Percentiles rank a stretch among this genome's conserved stretches.
These are phyloP conservation scores for Brachymystax lenok DNA, from an alignment of 2,797 vertebrate species.

Conservation along the genomic window DNA sequence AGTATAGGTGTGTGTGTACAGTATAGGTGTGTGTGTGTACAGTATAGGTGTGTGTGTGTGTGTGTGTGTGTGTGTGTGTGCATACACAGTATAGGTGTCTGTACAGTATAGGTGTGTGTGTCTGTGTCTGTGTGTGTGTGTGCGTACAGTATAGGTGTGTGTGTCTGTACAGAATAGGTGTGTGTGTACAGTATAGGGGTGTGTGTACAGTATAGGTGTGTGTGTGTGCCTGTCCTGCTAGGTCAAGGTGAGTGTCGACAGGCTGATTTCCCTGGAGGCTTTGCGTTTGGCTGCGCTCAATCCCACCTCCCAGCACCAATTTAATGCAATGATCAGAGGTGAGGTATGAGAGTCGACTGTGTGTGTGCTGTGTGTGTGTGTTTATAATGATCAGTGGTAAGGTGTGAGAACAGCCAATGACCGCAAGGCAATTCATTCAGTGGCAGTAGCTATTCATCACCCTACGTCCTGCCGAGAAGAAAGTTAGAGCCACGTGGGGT, in stretches of 20 bases:
- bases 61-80: neutral
- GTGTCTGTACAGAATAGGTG: neutral
- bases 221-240: neutral
- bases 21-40: neutral
- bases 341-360: neutral
- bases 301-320: too few relatives aligned
- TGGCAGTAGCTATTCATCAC: too few relatives aligned
- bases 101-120: neutral
- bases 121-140: neutral
- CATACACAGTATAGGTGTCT: neutral
- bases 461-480: too few relatives aligned
- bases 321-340: neutral
- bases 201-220: neutral
- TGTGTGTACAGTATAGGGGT: neutral
- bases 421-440: too few relatives aligned
- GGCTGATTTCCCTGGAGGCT: neutral
- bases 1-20: too few relatives aligned
- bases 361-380: neutral
- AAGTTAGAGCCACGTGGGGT: too few relatives aligned
- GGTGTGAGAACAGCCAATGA: too few relatives aligned
- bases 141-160: too few relatives aligned
- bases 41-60: too few relatives aligned
- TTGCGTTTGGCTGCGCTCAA: neutral
- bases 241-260: neutral
- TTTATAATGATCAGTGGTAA: too few relatives aligned